These are phyloP conservation scores for Cheilinus undulatus DNA, from an alignment of 2,113 vertebrate species.

Conservation along the genomic window DNA sequence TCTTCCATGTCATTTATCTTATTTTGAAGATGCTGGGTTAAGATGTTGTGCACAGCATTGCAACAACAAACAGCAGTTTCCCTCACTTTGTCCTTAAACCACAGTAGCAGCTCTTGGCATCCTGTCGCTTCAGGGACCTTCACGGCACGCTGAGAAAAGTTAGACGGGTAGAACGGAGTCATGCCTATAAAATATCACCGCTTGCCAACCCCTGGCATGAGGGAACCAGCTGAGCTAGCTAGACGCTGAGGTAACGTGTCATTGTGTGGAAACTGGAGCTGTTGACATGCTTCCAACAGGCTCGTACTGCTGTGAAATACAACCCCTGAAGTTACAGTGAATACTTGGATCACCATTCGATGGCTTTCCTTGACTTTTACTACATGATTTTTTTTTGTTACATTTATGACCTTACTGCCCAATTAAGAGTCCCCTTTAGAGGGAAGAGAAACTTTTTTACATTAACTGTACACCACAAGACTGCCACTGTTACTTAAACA, in stretches of 20 bases:
- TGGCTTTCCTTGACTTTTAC: constrained; percentile 27
- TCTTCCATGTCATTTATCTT: too few relatives aligned
- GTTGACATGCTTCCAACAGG: constrained; percentile 50
- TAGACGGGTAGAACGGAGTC: constrained; percentile 29
- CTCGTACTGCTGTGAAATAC: constrained; percentile 52
- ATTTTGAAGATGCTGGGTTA: too few relatives aligned
- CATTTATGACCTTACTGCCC: constrained; percentile 37
- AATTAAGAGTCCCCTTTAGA: constrained; percentile 39
- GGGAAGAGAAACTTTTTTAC: constrained; percentile 10
- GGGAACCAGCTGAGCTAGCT: constrained; percentile 52
- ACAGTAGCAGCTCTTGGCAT: constrained; percentile 16
- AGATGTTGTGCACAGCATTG: too few relatives aligned
- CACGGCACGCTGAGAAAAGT: constrained; percentile 5
- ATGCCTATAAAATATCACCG: constrained; percentile 43
- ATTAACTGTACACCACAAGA: constrained; percentile 2
- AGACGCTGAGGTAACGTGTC: constrained; percentile 69
- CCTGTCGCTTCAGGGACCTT: background rate
- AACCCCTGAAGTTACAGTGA: constrained; percentile 40
- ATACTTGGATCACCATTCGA: constrained; percentile 42
- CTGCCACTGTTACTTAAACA: constrained; percentile 1
- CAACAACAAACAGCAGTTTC: background rate
- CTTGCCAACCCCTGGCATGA: constrained; percentile 43
- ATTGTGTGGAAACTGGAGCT: constrained; percentile 50
- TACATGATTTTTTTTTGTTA: constrained; percentile 19
- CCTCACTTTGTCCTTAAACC: background rate